Evolutionary conservation across 2,888 invertebrate genomes (phyloP).

Genomic region (Diarsia mendica): DNA sequence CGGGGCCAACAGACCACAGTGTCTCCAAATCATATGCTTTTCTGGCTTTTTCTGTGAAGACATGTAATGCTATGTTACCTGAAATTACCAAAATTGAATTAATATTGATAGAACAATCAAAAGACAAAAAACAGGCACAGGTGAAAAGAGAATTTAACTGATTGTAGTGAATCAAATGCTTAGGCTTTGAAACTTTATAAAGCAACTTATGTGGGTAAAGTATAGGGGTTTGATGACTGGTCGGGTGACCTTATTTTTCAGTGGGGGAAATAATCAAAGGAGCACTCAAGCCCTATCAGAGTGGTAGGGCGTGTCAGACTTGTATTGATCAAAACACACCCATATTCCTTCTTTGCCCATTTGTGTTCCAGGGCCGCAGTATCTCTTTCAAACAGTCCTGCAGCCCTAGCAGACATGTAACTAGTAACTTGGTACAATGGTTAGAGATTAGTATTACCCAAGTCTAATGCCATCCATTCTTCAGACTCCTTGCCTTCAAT

Average conservation of each 20-base stretch:
- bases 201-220: not conserved
- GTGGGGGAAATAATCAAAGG: too few species aligned
- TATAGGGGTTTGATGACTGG: not conserved
- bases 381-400: too few species aligned
- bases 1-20: conserved; percentile 96
- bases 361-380: too few species aligned
- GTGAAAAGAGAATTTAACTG: not conserved
- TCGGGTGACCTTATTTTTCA: not conserved
- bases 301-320: too few species aligned
- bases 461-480: conserved; percentile 97
- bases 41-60: conserved; percentile 94
- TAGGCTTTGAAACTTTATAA: not conserved
- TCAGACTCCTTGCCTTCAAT: conserved; percentile 94
- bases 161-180: not conserved
- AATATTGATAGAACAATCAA: not conserved
- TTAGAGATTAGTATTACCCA: conserved; percentile 91
- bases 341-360: too few species aligned
- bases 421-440: too few species aligned
- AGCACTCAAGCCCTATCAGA: too few species aligned
- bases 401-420: too few species aligned
- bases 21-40: conserved; percentile 96
- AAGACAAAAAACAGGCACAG: not conserved
- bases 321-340: too few species aligned
- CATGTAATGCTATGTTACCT: conserved; percentile 98
- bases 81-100: conserved; percentile 69